These are phyloP conservation scores for Venturia canescens DNA, from an alignment of 1,140 invertebrate species.

Conservation along the genomic window DNA sequence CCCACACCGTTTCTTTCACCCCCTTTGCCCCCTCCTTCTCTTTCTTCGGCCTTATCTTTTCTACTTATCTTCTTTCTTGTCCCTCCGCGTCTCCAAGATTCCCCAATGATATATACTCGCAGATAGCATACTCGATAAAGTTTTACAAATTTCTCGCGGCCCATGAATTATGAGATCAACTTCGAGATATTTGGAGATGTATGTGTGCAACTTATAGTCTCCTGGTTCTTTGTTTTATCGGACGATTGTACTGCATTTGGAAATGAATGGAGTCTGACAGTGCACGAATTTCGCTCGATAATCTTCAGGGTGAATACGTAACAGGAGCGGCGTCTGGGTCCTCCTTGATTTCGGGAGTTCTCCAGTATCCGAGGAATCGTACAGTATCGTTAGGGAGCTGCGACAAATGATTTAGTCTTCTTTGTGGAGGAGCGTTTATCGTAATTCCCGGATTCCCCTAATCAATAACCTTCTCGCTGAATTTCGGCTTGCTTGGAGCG, in stretches of 20 bases:
- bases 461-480: too few relatives aligned
- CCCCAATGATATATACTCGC: constrained; percentile 29
- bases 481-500: too few relatives aligned
- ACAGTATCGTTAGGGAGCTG: too few relatives aligned
- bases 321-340: too few relatives aligned
- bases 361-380: too few relatives aligned
- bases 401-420: too few relatives aligned
- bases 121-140: constrained; percentile 28
- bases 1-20: background rate
- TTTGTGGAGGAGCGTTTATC: too few relatives aligned
- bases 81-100: constrained; percentile 20
- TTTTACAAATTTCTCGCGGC: constrained; percentile 39
- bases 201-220: background rate
- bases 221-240: background rate
- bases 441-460: too few relatives aligned
- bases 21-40: background rate
- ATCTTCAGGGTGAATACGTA: background rate
- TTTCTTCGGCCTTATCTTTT: constrained; percentile 1
- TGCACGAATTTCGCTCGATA: background rate
- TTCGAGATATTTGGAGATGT: background rate
- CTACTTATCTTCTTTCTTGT: background rate
- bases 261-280: background rate
- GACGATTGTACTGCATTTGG: background rate
- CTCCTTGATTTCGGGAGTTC: too few relatives aligned
- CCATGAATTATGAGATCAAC: constrained; percentile 39